phyloP scores from a whole-genome alignment of 2,888 invertebrate genomes.

The Trichopoda pennipes region DNA sequence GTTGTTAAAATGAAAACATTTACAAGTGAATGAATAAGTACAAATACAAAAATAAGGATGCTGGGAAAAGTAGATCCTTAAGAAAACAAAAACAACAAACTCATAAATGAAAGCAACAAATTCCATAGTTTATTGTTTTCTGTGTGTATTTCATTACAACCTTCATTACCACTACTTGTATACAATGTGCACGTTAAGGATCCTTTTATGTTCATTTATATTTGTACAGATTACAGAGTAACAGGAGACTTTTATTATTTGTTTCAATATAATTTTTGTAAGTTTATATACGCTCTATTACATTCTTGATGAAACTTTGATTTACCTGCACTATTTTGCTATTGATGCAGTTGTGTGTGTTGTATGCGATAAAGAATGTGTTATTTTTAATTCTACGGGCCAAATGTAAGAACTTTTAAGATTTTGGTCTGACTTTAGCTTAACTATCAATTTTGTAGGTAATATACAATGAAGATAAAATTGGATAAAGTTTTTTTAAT shows the following conservation, averaged over 20 bases:
- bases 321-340: too few species aligned
- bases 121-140: constrained; percentile 70
- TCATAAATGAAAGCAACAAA: constrained; percentile 70
- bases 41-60: neutral
- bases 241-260: constrained; percentile 46
- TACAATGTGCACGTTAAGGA: neutral
- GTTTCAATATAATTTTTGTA: constrained; percentile 31
- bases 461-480: too few species aligned
- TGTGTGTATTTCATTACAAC: constrained; percentile 10
- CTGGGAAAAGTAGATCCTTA: constrained; percentile 16
- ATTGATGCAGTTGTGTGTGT: too few species aligned
- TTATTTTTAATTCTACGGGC: too few species aligned
- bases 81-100: constrained; percentile 63
- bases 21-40: constrained; percentile 34
- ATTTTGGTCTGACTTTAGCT: too few species aligned
- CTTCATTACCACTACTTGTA: neutral
- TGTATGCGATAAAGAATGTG: too few species aligned
- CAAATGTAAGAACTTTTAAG: too few species aligned
- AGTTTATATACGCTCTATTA: neutral
- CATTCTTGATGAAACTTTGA: constrained; percentile 7
- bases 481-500: too few species aligned
- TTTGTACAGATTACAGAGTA: constrained; percentile 30
- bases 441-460: too few species aligned
- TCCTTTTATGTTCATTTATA: too few species aligned
- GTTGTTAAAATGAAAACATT: constrained; percentile 37